Conservation (phyloP, 30 jellyfish, hydroid and myxozoan genomes). For the Aurelia coerulea region DNA sequence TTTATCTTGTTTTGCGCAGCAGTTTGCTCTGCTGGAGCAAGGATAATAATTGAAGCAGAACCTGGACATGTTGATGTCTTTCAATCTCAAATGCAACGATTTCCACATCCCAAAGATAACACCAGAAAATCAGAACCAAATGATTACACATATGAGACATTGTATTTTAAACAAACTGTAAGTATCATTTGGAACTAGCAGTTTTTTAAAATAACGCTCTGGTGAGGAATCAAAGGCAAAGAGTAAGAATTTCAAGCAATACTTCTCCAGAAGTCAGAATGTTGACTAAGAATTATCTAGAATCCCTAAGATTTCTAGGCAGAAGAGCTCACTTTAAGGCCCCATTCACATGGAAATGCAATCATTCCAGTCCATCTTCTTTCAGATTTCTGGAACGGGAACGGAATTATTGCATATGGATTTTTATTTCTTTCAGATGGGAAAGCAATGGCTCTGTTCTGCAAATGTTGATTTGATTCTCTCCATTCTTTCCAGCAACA, state of each 20-base stretch:
- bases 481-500: too few species aligned
- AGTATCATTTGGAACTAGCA: neutral
- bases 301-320: neutral
- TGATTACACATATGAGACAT: slow-evolving; percentile 43
- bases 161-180: slow-evolving; percentile 54
- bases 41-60: too few species aligned
- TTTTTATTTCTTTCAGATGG: too few species aligned
- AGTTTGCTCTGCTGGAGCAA: too few species aligned
- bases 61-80: neutral
- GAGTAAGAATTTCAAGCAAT: neutral
- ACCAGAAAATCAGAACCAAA: slow-evolving; percentile 29
- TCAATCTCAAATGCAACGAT: neutral
- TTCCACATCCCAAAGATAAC: slow-evolving; percentile 22
- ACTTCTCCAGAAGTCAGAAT: too few species aligned
- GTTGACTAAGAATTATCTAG: neutral
- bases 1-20: too few species aligned
- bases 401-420: neutral
- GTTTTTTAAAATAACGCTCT: neutral
- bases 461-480: too few species aligned
- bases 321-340: neutral
- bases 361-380: neutral
- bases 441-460: too few species aligned
- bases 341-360: neutral
- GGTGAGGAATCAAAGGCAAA: neutral
- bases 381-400: neutral